Evolutionary conservation across 2,888 invertebrate genomes (phyloP), one percentile per base, ranked within the genome.

Genomic region (Caenorhabditis angaria): DNA sequence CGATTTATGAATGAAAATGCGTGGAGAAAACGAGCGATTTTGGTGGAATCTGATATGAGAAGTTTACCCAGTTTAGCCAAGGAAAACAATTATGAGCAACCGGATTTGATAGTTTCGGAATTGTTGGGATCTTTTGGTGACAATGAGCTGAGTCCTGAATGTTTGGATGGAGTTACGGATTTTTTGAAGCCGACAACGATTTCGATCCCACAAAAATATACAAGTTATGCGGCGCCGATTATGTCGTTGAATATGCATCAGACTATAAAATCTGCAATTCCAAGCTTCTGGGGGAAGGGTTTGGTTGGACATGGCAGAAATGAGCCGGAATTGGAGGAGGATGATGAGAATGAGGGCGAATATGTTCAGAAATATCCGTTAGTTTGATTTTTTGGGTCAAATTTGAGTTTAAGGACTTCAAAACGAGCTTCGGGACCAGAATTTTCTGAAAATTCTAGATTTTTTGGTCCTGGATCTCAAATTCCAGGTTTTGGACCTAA

Each of bases 111-210:
- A 51, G 90, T 97, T 61, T 97, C 97, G 0, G 99, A 99, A 89
- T 90, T 99, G 54, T 90, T 99, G 61, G 97, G 95, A 0, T 97
- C 97, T 1, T 99, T 99, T 90, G 96, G 96, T 24, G 99, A 99
- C 88, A 99, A 99, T 88, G 99, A 99, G 89, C 91, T 99, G 14
- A 95, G 96, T 0, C 99, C 99, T 0, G 99, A 99, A 89, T 82
- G 82, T 59, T 64, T 86, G 18, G 90, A 90, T 83, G 89, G 90
- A 8, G 89, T 89, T 18, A 88, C 88, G 74, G 84, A 88, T 22
- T 88, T 89, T 71, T 82, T 89, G 2, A 88, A 89, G 83, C 87
- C 88, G 84, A 73, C 80, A 32, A 76, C 71, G 0, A 79, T 85
- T 27, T 80, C 73, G 14, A 84, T 87, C 68, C 87, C 87, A 4